A percentile compares a stretch with the other conserved stretches of the same genome.
Conservation (phyloP, 2,888 invertebrate genomes). For the Augiades crinisus region DNA sequence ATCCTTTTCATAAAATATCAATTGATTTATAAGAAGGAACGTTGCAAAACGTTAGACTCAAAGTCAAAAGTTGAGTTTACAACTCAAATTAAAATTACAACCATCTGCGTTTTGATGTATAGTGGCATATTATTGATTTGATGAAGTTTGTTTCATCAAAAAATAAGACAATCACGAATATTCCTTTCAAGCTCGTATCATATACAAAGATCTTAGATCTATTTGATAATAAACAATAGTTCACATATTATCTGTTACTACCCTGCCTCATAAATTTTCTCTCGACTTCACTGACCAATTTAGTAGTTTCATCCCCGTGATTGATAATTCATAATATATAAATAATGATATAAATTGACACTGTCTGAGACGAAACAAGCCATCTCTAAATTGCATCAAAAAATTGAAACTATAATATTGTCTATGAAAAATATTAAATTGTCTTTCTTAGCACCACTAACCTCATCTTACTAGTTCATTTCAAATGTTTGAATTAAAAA, state of each 20-base stretch:
- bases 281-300: conserved; percentile 43
- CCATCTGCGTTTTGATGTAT: neutral
- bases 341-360: conserved; percentile 66
- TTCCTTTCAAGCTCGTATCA: conserved; percentile 10
- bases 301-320: conserved; percentile 33
- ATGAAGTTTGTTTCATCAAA: neutral
- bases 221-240: conserved; percentile 37
- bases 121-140: neutral
- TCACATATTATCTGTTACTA: conserved; percentile 58
- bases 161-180: conserved; percentile 1
- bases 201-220: no score
- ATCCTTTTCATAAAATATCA: neutral
- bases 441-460: conserved; percentile 72
- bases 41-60: neutral
- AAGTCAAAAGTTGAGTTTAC: neutral
- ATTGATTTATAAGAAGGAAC: neutral
- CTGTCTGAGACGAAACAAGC: conserved; percentile 52
- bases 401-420: conserved; percentile 68
- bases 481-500: conserved; percentile 3
- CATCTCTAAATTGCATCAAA: conserved; percentile 69
- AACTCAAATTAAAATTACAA: neutral
- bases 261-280: conserved; percentile 63
- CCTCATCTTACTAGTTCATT: conserved; percentile 36
- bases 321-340: conserved; percentile 36
- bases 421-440: conserved; percentile 71